Percentiles rank a stretch among this genome's conserved stretches.
These are phyloP conservation scores for Malurus cyaneus DNA, from an alignment of 2,113 vertebrate species.

Conservation along the genomic window DNA sequence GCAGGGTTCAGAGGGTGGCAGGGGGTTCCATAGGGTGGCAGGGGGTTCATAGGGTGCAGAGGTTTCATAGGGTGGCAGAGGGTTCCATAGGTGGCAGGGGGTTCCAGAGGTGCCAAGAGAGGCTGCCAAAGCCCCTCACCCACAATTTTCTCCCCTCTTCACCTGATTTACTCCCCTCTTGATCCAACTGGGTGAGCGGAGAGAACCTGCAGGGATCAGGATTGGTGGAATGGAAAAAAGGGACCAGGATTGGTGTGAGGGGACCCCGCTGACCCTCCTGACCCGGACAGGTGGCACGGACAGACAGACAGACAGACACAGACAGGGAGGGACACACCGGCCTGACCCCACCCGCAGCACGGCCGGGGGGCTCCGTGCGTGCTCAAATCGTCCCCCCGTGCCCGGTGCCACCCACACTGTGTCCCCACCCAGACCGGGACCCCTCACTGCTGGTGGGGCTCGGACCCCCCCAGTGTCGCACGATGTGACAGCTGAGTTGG, in stretches of 20 bases:
- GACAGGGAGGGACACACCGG: neutral
- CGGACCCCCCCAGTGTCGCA: rapidly evolving
- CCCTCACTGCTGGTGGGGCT: rapidly evolving
- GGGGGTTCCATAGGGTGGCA: too few relatives aligned
- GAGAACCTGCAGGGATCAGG: neutral
- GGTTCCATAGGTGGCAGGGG: too few relatives aligned
- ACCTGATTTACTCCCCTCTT: rapidly evolving
- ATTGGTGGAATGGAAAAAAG: too few relatives aligned
- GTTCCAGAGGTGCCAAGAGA: neutral
- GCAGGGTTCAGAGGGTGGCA: too few relatives aligned
- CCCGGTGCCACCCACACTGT: rapidly evolving
- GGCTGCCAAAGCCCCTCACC: too few relatives aligned
- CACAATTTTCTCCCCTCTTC: neutral
- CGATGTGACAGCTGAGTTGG: neutral
- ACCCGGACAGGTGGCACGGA: neutral
- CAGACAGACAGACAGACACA: neutral
- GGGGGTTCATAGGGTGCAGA: too few relatives aligned
- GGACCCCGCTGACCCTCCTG: rapidly evolving
- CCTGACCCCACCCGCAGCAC: rapidly evolving
- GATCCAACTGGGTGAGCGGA: rapidly evolving
- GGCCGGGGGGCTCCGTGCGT: rapidly evolving
- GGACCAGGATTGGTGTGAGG: neutral
- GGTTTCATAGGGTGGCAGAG: too few relatives aligned
- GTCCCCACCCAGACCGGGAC: neutral
- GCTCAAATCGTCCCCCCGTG: neutral